Evolutionary conservation across 2,797 vertebrate species (phyloP).

Genomic region (Threskiornis aethiopicus): DNA sequence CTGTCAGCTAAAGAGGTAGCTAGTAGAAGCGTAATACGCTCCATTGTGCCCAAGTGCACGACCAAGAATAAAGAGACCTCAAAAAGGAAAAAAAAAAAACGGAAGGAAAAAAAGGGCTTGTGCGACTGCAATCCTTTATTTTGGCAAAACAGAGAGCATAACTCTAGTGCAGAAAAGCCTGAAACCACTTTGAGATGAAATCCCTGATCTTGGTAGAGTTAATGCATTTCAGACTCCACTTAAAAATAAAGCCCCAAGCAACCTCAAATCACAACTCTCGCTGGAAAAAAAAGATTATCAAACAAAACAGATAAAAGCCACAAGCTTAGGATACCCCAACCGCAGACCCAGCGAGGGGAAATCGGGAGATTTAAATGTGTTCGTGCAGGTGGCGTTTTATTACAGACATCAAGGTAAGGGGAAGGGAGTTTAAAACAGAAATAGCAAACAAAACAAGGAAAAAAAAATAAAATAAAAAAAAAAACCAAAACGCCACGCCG

Average conservation of each 20-base stretch:
- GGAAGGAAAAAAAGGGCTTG: rapidly evolving
- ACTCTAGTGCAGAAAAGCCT: background rate
- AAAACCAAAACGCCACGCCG: background rate
- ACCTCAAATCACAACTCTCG: background rate
- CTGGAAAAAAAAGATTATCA: background rate
- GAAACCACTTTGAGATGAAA: background rate
- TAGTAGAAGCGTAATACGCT: rapidly evolving
- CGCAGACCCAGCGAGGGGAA: background rate
- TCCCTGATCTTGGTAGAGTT: background rate
- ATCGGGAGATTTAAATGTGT: background rate
- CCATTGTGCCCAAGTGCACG: background rate
- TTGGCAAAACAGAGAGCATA: rapidly evolving
- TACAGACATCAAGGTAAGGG: background rate
- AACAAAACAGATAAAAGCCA: background rate
- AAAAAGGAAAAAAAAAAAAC: background rate
- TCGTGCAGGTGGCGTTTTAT: background rate
- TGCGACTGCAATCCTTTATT: rapidly evolving
- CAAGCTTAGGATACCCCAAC: background rate
- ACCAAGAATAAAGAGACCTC: background rate
- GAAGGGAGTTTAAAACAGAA: background rate
- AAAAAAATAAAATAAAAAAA: too few relatives aligned
- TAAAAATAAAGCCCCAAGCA: background rate
- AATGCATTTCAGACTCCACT: background rate
- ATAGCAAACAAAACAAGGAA: background rate
- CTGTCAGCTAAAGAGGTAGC: background rate